Evolutionary conservation across 2,888 invertebrate species (phyloP).

Genomic region (Lasioglossum zephyrum): DNA sequence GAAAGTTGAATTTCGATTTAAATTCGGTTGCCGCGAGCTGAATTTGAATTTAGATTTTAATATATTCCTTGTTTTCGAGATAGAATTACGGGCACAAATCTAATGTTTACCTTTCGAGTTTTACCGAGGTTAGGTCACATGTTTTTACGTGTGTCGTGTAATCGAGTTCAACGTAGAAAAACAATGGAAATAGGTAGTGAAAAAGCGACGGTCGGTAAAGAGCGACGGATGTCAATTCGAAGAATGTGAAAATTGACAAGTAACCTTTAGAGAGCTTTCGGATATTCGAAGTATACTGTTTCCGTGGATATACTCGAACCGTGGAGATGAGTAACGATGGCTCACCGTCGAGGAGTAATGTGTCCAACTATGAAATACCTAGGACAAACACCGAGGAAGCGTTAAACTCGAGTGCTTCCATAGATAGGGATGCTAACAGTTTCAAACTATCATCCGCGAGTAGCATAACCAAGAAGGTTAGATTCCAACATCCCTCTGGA

Average conservation of each 20-base stretch:
- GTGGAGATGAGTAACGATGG: slow-evolving; percentile 47
- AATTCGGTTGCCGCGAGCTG: too few species aligned
- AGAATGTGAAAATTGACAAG: slow-evolving; percentile 56
- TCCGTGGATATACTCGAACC: slow-evolving; percentile 7
- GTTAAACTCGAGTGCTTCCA: slow-evolving; percentile 25
- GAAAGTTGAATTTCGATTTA: too few species aligned
- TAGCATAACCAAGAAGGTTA: slow-evolving; percentile 56
- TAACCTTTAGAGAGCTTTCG: slow-evolving; percentile 21
- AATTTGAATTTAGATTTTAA: too few species aligned
- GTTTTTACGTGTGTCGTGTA: neutral
- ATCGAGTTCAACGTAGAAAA: slow-evolving; percentile 7
- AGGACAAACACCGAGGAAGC: slow-evolving; percentile 12
- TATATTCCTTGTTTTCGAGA: too few species aligned
- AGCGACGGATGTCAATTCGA: slow-evolving; percentile 20
- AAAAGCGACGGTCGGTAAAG: slow-evolving; percentile 46
- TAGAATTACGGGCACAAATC: too few species aligned
- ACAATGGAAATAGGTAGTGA: slow-evolving; percentile 19
- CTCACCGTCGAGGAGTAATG: slow-evolving; percentile 14
- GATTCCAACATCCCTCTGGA: neutral
- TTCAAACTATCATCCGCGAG: slow-evolving; percentile 16
- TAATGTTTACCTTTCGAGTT: neutral
- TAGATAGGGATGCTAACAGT: slow-evolving; percentile 25
- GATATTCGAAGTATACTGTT: slow-evolving; percentile 23
- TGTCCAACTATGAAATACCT: slow-evolving; percentile 25
- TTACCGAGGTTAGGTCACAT: neutral